These are phyloP conservation scores for Helicoverpa assulta DNA, from an alignment of 2,888 invertebrate species.

Conservation along the genomic window DNA sequence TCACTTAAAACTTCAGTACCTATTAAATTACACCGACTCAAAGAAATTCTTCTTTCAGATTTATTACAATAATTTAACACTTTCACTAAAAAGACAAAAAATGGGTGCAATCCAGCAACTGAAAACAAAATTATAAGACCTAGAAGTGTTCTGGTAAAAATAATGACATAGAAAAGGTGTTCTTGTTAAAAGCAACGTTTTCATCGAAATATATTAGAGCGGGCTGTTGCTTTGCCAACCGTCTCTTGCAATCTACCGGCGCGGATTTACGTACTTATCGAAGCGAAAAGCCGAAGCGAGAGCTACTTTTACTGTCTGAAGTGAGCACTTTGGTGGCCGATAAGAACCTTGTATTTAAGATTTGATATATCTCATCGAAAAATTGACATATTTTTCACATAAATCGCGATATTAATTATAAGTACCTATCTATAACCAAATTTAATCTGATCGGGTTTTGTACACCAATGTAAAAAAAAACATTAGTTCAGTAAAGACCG, in stretches of 20 bases:
- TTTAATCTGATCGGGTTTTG: too few relatives aligned
- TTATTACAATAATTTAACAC: too few relatives aligned
- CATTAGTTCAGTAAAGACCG: too few relatives aligned
- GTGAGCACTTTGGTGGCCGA: slow-evolving; percentile 27
- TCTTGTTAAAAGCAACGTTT: slow-evolving; percentile 32
- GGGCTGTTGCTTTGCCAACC: slow-evolving; percentile 7
- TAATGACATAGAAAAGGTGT: slow-evolving; percentile 15
- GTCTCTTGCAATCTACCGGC: slow-evolving; percentile 24
- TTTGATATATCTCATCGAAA: slow-evolving; percentile 9
- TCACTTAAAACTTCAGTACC: slow-evolving; percentile 38
- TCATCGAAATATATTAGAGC: slow-evolving; percentile 37
- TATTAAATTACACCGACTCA: slow-evolving; percentile 29
- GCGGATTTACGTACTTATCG: slow-evolving; percentile 38
- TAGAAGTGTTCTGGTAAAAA: slow-evolving; percentile 12
- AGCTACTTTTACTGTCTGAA: slow-evolving; percentile 37
- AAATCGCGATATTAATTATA: neutral
- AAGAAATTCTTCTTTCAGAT: slow-evolving; percentile 2
- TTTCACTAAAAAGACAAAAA: slow-evolving; percentile 3
- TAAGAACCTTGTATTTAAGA: slow-evolving; percentile 24
- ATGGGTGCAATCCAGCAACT: slow-evolving; percentile 15
- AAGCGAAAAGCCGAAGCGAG: slow-evolving; percentile 32
- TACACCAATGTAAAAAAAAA: too few relatives aligned
- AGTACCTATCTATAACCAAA: too few relatives aligned
- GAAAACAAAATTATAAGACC: slow-evolving; percentile 22
- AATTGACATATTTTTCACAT: neutral